These are phyloP conservation scores for Teleogryllus occipitalis DNA, from an alignment of 1,140 invertebrate genomes.

Conservation along the genomic window DNA sequence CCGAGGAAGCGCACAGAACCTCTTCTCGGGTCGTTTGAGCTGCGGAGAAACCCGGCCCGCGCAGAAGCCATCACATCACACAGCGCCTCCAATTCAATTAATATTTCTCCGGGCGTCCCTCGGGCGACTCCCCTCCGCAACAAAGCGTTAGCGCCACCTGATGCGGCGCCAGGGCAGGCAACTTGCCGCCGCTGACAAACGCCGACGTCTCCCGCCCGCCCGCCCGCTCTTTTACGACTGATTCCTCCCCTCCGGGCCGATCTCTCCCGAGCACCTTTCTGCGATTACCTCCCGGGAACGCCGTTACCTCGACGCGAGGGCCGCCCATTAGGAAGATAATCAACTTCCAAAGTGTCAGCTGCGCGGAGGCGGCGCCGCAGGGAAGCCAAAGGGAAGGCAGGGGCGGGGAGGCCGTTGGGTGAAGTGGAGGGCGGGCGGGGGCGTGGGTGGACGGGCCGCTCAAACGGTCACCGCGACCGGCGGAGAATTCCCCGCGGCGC, in stretches of 20 bases:
- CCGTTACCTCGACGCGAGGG: background rate
- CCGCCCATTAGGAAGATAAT: background rate
- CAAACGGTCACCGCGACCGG: background rate
- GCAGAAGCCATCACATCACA: no score
- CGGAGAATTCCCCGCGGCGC: background rate
- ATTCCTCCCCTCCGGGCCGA: background rate
- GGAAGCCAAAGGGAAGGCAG: background rate
- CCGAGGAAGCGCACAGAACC: no score
- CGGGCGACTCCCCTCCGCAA: background rate
- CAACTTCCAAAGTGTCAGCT: slow-evolving; percentile 3
- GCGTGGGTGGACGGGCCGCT: background rate
- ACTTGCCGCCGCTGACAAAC: background rate
- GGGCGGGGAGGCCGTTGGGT: background rate
- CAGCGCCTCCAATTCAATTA: background rate
- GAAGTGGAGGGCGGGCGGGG: background rate
- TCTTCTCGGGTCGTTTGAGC: no score
- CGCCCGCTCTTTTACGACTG: background rate
- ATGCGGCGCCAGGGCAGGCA: background rate
- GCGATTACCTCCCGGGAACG: background rate
- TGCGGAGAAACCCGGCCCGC: no score
- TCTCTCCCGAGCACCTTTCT: background rate
- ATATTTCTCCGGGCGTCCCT: background rate
- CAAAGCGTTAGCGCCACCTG: background rate
- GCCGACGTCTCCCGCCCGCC: no score
- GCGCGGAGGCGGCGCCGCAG: background rate